A percentile compares a stretch with the other conserved stretches of the same genome.
Conservation (phyloP, 2,888 invertebrate genomes). For the Eutolmus rufibarbis region DNA sequence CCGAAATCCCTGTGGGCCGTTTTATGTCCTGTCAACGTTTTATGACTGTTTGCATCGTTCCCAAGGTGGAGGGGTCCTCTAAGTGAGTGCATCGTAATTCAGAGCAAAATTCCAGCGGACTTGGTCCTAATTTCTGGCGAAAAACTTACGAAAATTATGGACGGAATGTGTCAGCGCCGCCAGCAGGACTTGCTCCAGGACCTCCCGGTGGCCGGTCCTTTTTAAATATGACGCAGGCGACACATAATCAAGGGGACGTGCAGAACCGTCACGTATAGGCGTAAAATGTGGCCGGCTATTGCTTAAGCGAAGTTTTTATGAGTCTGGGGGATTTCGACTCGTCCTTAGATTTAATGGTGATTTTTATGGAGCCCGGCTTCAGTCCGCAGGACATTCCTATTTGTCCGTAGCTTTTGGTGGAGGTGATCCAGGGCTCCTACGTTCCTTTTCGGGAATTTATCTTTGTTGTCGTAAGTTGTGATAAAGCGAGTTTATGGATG, state of each 20-base stretch:
- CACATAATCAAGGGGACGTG: constrained; percentile 19
- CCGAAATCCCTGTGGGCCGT: constrained; percentile 8
- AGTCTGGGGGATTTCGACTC: constrained; percentile 30
- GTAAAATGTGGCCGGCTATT: constrained; percentile 13
- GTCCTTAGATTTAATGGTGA: constrained; percentile 35
- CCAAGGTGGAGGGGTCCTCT: neutral
- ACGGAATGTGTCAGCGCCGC: neutral
- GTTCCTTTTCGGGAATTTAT: neutral
- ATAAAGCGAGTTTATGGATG: neutral
- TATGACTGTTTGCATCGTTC: constrained; percentile 23
- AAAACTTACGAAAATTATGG: constrained; percentile 7
- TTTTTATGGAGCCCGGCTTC: constrained; percentile 8
- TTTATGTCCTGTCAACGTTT: constrained; percentile 24
- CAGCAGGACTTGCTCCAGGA: neutral
- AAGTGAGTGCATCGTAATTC: constrained; percentile 20
- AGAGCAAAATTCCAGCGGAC: neutral
- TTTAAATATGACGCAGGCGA: constrained; percentile 24
- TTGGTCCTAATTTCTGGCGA: neutral
- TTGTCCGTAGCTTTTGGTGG: neutral
- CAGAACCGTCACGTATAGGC: constrained; percentile 28
- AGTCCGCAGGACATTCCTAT: neutral
- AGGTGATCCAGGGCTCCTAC: neutral
- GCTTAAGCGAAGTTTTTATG: constrained; percentile 41
- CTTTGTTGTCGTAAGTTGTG: constrained; percentile 27
- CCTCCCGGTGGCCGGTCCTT: neutral